A percentile compares a stretch with the other conserved stretches of the same genome.
Evolutionary conservation across 2,113 vertebrate species (phyloP).

Genomic region (Alligator mississippiensis): DNA sequence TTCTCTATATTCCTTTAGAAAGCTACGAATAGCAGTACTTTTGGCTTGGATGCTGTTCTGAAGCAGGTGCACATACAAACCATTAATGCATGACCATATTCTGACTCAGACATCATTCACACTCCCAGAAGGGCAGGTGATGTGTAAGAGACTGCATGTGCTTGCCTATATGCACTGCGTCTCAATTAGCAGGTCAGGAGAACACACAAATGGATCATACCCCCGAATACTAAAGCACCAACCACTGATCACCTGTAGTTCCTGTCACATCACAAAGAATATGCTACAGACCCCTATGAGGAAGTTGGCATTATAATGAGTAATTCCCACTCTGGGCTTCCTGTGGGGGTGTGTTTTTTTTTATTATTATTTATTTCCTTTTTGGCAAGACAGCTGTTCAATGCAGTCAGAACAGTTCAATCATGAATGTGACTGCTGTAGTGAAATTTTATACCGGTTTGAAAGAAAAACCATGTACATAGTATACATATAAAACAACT

Average conservation of each 20-base stretch:
- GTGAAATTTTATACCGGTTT: slow-evolving; percentile 58
- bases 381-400: not conserved
- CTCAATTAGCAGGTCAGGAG: not conserved
- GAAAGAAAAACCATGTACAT: slow-evolving; percentile 49
- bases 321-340: not conserved
- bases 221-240: not conserved
- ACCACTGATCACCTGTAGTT: not conserved
- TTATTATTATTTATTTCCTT: not conserved
- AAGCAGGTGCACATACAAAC: slow-evolving; percentile 14
- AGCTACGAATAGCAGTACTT: not conserved
- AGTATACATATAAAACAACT: not conserved
- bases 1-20: not conserved
- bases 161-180: not conserved
- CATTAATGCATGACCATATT: not conserved
- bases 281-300: fast-evolving
- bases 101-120: not conserved
- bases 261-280: fast-evolving
- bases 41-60: not conserved
- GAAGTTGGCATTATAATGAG: not conserved
- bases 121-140: too few species aligned
- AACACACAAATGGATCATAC: not conserved
- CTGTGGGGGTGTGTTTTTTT: slow-evolving; percentile 25
- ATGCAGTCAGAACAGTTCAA: not conserved
- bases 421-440: slow-evolving; percentile 1
- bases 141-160: not conserved